Base-by-base conservation (phyloP, 1,140 invertebrate genomes). In the Vollenhovia emeryi region DNA sequence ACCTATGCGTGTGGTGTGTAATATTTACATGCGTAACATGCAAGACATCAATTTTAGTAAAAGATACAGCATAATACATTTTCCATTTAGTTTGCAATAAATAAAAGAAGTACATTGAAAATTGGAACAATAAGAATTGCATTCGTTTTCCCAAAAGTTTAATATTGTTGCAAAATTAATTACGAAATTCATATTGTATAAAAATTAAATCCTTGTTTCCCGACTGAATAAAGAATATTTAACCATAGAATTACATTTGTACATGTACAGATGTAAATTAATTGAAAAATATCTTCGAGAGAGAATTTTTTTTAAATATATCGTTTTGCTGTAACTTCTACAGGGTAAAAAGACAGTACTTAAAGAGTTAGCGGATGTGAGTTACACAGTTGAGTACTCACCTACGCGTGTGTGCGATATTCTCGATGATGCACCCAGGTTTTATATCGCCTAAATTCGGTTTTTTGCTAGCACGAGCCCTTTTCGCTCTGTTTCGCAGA, bases 371-470 rank as follows among this genome's bases (percentile, higher is more conserved):
- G 43, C 36, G 18, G 27, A n/a, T n/a, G 15, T n/a, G 3, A 30
- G 52, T 40, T 82, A 33, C 15, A 50, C 30, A 82, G 4, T 30
- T 62, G 9, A 45, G 33, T 86, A 91, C 93, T 95, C 84, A 95
- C 94, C 94, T 95, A 82, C 97, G 95, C 0, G 97, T 98, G 91
- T 97, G 97, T 50, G 97, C 97, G 69, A 98, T 96, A 93, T 98
- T 98, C 95, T 98, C 98, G 93, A 98, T 98, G 87, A 98, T 97
- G 91, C 97, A 97, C 40, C 97, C 97, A 1, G 97, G 97, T 85
- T 97, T 97, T 76, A 97, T 96, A 73, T 97, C 96, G 59, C 96
- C 95, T 84, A 97, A 94, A 86, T 97, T 96, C 5, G 97, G 97
- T 93, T 97, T 97, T 86, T 97, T 96, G 43, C 96, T 97, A 40